Evolutionary conservation across 2,113 vertebrate species (phyloP).

Genomic region (Pogona vitticeps): DNA sequence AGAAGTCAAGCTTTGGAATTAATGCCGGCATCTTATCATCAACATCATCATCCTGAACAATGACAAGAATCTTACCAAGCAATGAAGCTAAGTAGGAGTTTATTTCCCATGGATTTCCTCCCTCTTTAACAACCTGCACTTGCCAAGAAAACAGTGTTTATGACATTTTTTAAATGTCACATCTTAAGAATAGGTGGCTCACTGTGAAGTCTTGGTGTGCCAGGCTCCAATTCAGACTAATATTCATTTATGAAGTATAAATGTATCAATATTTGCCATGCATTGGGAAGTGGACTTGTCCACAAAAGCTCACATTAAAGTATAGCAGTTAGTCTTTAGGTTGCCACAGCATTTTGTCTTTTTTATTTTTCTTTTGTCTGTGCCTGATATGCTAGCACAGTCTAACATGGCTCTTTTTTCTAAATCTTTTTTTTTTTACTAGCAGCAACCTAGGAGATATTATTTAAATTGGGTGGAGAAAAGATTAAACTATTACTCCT

Average conservation of each 20-base stretch:
- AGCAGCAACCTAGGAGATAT: too few species aligned
- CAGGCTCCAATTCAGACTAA: conserved; percentile 15
- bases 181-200: conserved; percentile 39
- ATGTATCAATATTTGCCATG: too few species aligned
- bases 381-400: too few species aligned
- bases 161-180: conserved; percentile 24
- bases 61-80: neutral
- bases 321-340: too few species aligned
- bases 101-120: neutral
- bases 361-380: too few species aligned
- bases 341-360: too few species aligned
- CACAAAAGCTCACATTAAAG: too few species aligned
- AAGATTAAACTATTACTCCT: neutral
- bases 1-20: neutral
- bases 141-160: conserved; percentile 21
- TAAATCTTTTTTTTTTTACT: too few species aligned
- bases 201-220: conserved; percentile 16
- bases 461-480: neutral
- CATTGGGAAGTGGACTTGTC: too few species aligned
- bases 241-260: conserved; percentile 8
- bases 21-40: neutral
- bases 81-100: neutral
- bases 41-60: neutral
- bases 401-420: too few species aligned
- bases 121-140: conserved; percentile 8